Conservation (phyloP, 53 echinoderm and acorn worm species). For the Mesocentrotus franciscanus region DNA sequence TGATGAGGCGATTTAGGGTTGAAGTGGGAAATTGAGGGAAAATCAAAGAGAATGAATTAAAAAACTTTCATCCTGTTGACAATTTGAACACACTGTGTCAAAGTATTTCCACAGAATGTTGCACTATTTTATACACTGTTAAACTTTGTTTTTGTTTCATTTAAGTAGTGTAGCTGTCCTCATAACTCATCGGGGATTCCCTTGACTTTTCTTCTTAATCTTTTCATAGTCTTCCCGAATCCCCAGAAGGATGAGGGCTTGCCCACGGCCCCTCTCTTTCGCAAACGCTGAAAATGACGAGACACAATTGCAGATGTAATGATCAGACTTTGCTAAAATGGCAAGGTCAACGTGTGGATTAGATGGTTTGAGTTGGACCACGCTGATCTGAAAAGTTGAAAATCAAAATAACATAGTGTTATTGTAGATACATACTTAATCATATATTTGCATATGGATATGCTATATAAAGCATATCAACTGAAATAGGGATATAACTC, state of each 20-base stretch:
- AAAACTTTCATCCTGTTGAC: too few species aligned
- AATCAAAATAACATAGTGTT: background rate
- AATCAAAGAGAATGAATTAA: too few species aligned
- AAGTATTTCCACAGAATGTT: background rate
- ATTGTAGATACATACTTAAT: background rate
- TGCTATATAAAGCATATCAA: too few species aligned
- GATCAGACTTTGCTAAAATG: slow-evolving; percentile 91
- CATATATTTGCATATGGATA: background rate
- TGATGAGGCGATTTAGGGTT: too few species aligned
- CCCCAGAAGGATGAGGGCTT: slow-evolving; percentile 95
- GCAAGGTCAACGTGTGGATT: slow-evolving; percentile 94
- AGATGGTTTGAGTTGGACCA: slow-evolving; percentile 73
- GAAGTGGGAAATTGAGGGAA: too few species aligned
- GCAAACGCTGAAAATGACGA: slow-evolving; percentile 95
- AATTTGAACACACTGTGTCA: background rate
- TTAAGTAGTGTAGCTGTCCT: background rate
- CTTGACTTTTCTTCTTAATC: slow-evolving; percentile 34
- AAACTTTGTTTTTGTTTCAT: background rate
- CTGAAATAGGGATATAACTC: too few species aligned
- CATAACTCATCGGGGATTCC: slow-evolving; percentile 59
- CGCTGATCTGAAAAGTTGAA: slow-evolving; percentile 72
- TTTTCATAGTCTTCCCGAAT: slow-evolving; percentile 66
- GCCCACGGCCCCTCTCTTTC: slow-evolving; percentile 76
- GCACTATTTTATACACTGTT: background rate
- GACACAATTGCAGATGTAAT: slow-evolving; percentile 94